Evolutionary conservation across 2,888 invertebrate genomes (phyloP).

Genomic region (Drosophila leonis): DNA sequence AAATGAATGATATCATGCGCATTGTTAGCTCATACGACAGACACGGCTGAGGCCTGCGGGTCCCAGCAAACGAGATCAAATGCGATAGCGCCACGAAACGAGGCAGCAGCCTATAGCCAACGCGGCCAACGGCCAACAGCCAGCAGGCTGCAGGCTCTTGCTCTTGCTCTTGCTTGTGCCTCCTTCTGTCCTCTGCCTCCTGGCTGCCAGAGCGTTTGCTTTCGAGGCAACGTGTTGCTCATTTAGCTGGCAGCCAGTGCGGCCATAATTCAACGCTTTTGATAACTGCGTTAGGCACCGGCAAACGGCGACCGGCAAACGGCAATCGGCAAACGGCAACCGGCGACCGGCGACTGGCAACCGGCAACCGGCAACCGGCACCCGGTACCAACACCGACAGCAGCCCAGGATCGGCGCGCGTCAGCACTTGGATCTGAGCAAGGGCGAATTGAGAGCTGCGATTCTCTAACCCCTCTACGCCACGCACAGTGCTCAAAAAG

Average conservation of each 20-base stretch:
- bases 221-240: slow-evolving; percentile 66
- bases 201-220: slow-evolving; percentile 1
- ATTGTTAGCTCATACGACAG: slow-evolving; percentile 70
- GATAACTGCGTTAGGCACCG: slow-evolving; percentile 76
- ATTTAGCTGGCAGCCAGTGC: slow-evolving; percentile 73
- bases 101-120: slow-evolving; percentile 53
- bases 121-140: neutral
- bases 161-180: no score
- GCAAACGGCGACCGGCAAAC: slow-evolving; percentile 17
- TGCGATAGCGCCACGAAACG: slow-evolving; percentile 83
- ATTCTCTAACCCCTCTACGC: slow-evolving; percentile 10
- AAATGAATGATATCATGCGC: slow-evolving; percentile 78
- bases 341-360: slow-evolving; percentile 14
- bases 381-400: slow-evolving; percentile 15
- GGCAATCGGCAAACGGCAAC: slow-evolving; percentile 30
- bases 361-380: slow-evolving; percentile 23
- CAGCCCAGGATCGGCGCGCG: slow-evolving; percentile 74
- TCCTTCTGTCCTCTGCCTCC: slow-evolving; percentile 1
- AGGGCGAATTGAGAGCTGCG: slow-evolving; percentile 46
- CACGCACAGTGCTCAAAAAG: slow-evolving; percentile 37
- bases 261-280: slow-evolving; percentile 83
- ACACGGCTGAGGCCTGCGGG: slow-evolving; percentile 64
- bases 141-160: neutral
- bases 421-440: slow-evolving; percentile 63
- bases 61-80: slow-evolving; percentile 82